phyloP scores from a whole-genome alignment of 2,113 vertebrate genomes.

The Dendropsophus ebraccatus region DNA sequence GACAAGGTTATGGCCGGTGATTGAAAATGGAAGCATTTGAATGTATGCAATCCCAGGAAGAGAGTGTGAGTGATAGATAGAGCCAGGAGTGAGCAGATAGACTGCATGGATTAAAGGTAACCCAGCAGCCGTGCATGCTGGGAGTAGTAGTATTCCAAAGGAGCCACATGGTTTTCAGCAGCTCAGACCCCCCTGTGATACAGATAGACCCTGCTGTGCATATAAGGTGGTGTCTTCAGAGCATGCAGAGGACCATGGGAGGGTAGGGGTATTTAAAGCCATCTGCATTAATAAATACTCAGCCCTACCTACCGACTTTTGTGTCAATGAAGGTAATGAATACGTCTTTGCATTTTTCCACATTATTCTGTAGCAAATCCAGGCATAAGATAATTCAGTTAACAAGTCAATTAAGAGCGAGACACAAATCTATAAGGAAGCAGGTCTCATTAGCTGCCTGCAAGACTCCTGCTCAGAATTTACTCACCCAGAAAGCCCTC shows the following conservation, averaged over 20 bases:
- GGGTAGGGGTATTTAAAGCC: background rate
- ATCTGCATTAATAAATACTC: background rate
- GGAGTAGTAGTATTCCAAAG: too few relatives aligned
- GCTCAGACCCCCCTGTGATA: too few relatives aligned
- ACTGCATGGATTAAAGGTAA: too few relatives aligned
- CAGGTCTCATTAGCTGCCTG: slow-evolving; percentile 61
- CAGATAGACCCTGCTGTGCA: too few relatives aligned
- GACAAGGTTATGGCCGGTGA: too few relatives aligned
- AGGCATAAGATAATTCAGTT: slow-evolving; percentile 59
- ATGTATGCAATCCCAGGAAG: too few relatives aligned
- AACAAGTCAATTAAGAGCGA: slow-evolving; percentile 65
- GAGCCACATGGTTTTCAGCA: too few relatives aligned
- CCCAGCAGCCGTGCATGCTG: too few relatives aligned
- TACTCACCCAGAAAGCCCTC: slow-evolving; percentile 44
- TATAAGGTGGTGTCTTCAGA: background rate
- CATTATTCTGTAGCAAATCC: slow-evolving; percentile 31
- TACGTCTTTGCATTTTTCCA: background rate
- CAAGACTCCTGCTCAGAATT: slow-evolving; percentile 25
- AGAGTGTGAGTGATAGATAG: too few relatives aligned
- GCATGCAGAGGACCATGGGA: background rate
- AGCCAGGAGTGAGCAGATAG: too few relatives aligned
- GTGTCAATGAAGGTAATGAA: slow-evolving; percentile 18
- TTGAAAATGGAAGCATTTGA: too few relatives aligned
- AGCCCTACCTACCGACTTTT: background rate
- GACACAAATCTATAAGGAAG: slow-evolving; percentile 65